Evolutionary conservation across 2,113 vertebrate species (phyloP).

Genomic region (Potamarius usumacintae): DNA sequence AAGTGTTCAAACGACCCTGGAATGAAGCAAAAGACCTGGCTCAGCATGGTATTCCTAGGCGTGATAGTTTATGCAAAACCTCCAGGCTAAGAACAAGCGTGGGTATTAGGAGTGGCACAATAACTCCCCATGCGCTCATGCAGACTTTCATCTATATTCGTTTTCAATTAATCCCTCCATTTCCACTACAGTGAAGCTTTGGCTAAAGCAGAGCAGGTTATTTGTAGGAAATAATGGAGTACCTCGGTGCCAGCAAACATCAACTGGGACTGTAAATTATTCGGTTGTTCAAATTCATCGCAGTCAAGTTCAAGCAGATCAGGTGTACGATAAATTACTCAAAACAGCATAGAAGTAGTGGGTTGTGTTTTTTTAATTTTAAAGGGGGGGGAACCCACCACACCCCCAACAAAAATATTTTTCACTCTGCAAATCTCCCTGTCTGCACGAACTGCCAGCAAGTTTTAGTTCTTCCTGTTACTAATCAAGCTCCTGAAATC

Average conservation of each 20-base stretch:
- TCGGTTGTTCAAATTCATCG: neutral
- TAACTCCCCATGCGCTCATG: neutral
- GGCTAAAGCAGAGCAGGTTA: neutral
- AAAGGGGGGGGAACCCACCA: neutral
- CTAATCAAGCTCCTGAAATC: neutral
- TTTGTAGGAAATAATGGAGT: neutral
- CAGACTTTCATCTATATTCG: neutral
- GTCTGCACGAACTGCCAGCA: neutral
- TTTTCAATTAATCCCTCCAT: neutral
- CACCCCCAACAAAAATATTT: neutral
- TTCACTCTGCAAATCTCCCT: neutral
- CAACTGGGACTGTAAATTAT: neutral
- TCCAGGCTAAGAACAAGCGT: neutral
- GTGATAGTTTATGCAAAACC: neutral
- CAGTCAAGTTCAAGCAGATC: neutral
- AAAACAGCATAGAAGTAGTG: neutral
- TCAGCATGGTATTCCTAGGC: constrained; percentile 17
- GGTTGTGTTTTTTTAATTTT: neutral
- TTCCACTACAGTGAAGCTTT: too few relatives aligned
- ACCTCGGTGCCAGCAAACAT: neutral
- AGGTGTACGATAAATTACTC: neutral
- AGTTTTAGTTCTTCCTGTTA: neutral
- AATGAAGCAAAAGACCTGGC: neutral
- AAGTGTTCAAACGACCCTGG: neutral
- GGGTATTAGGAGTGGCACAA: neutral